Conservation (phyloP, 2,113 vertebrate genomes). For the Hassar affinis region DNA sequence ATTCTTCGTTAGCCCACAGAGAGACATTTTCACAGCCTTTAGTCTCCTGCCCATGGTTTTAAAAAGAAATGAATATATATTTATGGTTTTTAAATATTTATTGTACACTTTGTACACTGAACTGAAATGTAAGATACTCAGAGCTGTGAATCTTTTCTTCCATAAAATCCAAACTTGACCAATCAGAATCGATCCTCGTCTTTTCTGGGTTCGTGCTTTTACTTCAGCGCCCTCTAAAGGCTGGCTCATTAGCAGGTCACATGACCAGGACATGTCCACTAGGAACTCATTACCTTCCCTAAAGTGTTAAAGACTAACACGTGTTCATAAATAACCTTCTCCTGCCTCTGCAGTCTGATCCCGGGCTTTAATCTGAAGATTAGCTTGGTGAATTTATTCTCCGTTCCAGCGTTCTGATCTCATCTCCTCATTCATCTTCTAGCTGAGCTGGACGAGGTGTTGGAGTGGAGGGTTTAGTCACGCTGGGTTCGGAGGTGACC, state of each 20-base stretch:
- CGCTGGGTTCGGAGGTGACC: too few relatives aligned
- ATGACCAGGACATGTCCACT: too few relatives aligned
- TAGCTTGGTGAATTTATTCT: too few relatives aligned
- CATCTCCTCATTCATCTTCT: too few relatives aligned
- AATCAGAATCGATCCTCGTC: background rate
- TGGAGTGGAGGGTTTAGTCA: background rate
- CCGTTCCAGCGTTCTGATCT: too few relatives aligned
- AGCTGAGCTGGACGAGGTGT: background rate
- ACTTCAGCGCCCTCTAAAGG: background rate
- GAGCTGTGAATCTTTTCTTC: constrained; percentile 34
- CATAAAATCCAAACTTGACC: constrained; percentile 15
- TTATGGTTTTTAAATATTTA: constrained; percentile 54
- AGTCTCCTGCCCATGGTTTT: constrained; percentile 2
- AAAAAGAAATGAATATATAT: constrained; percentile 26
- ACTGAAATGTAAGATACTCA: constrained; percentile 11
- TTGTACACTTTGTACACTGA: constrained; percentile 34
- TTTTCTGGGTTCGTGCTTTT: background rate
- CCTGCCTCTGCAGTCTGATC: too few relatives aligned
- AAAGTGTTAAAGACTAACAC: too few relatives aligned
- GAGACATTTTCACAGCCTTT: constrained; percentile 11
- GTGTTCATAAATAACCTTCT: too few relatives aligned
- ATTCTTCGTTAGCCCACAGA: constrained; percentile 36
- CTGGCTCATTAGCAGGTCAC: background rate
- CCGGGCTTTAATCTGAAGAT: too few relatives aligned
- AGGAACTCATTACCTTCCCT: too few relatives aligned